A percentile compares a stretch with the other conserved stretches of the same genome.
These are phyloP conservation scores for Coptodon rendalli DNA, from an alignment of 2,113 vertebrate genomes.

Conservation along the genomic window DNA sequence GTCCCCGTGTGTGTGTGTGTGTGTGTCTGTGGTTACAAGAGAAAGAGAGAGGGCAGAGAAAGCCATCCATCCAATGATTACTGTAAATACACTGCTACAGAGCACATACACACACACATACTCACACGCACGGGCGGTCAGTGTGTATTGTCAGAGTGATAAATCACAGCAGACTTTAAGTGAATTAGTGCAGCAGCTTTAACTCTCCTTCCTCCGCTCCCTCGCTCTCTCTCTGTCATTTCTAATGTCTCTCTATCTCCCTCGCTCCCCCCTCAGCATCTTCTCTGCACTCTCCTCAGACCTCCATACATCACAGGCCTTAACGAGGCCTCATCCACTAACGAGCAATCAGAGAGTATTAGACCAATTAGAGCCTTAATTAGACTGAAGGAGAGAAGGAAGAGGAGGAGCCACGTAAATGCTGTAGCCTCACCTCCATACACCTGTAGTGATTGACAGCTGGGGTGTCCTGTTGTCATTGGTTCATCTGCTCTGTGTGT, in stretches of 20 bases:
- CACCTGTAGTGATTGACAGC: constrained; percentile 21
- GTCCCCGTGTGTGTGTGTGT: not conserved
- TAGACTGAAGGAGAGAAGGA: not conserved
- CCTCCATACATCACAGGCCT: constrained; percentile 20
- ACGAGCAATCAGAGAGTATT: constrained; percentile 42
- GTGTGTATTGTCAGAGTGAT: constrained; percentile 86
- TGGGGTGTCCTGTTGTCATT: not conserved
- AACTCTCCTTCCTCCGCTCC: constrained; percentile 75
- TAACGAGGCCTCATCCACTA: constrained; percentile 41
- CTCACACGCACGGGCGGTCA: constrained; percentile 52
- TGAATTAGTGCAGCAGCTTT: constrained; percentile 89
- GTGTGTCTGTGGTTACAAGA: not conserved
- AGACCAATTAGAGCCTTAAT: constrained; percentile 45
- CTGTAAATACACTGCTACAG: constrained; percentile 77
- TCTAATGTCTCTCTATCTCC: not conserved
- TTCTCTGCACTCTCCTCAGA: not conserved
- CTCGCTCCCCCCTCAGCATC: not conserved
- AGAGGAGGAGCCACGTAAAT: not conserved
- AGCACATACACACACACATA: not conserved
- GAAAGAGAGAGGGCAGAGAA: constrained; percentile 21
- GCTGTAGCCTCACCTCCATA: not conserved
- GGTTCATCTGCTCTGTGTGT: constrained; percentile 1
- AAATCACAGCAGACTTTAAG: constrained; percentile 90
- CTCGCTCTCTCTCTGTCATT: not conserved
- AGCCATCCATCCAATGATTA: constrained; percentile 74